Evolutionary conservation across 2,888 invertebrate genomes (phyloP), one percentile per base, ranked within the genome.

Genomic region (Coleophora deauratella): DNA sequence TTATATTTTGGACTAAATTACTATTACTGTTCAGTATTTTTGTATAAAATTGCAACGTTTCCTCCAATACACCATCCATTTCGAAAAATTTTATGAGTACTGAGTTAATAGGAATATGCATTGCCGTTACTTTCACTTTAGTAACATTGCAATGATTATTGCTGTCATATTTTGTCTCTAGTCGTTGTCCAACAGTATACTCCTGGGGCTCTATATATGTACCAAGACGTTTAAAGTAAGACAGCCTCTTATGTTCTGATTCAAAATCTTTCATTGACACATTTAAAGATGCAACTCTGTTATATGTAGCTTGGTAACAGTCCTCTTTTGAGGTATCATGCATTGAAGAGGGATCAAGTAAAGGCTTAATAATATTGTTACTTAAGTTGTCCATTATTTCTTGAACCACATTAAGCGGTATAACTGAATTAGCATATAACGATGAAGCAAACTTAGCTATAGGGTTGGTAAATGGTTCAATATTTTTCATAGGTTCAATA

Each of bases 131-230:
- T 30, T 35, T 40, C 30, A 40, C 40, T 35, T 30, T 28, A 40
- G 35, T 40, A 35, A 40, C 30, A 35, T 40, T 40, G 35, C 35
- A 40, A 35, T 35, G 35, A 35, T 40, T 40, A 40, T 40, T 40
- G 30, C 30, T 30, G 9, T 31, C 40, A 40, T 40, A 40, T 40
- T 40, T 30, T 40, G 35, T 40, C 34, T 40, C 40, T 40, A 40
- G 35, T 35, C 40, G 15, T 40, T 40, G 40, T 40, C 40, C 30
- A 35, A 40, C 30, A 40, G 35, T 35, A 30, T 40, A 40, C 30
- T 40, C 31, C 31, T 40, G 15, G 11, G 40, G 40, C 31, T 40
- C 30, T 14, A 40, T 34, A 40, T 40, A 38, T 33, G 38, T 33
- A 38, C 38, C 39, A 28, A 35, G 30, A 35, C 35, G 28, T 35